Evolutionary conservation across 2,797 vertebrate genomes (phyloP).

Genomic region (Aeoliscus strigatus): DNA sequence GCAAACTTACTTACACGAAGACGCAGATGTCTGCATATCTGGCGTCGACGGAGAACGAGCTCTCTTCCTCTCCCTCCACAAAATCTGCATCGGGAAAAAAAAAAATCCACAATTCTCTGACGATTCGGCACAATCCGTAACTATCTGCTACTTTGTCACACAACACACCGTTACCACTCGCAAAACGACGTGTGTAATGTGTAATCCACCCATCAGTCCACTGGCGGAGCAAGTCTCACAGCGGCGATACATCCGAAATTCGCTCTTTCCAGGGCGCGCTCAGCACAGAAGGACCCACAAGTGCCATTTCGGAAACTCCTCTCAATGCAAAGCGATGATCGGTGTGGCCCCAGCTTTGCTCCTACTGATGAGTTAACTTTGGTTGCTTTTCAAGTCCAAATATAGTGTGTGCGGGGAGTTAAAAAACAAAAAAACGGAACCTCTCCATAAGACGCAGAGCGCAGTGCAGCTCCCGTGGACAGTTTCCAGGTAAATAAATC

Average conservation of each 20-base stretch:
- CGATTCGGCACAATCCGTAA: slow-evolving; percentile 75
- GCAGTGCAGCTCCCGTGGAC: slow-evolving; percentile 4
- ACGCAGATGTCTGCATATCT: slow-evolving; percentile 39
- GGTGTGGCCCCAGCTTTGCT: slow-evolving; percentile 27
- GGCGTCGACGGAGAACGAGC: slow-evolving; percentile 40
- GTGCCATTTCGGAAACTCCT: slow-evolving; percentile 59
- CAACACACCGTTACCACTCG: slow-evolving; percentile 56
- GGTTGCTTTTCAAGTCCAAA: slow-evolving; percentile 4
- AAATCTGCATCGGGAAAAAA: slow-evolving; percentile 66
- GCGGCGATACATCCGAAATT: slow-evolving; percentile 47
- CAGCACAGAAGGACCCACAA: slow-evolving; percentile 50
- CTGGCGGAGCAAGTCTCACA: slow-evolving; percentile 44
- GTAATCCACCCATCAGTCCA: slow-evolving; percentile 67
- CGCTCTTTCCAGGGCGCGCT: slow-evolving; percentile 45
- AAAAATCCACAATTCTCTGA: slow-evolving; percentile 82
- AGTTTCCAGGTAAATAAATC: slow-evolving; percentile 28
- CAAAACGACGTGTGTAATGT: slow-evolving; percentile 47
- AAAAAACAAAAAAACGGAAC: slow-evolving; percentile 4
- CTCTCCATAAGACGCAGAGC: slow-evolving; percentile 9
- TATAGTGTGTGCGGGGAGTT: slow-evolving; percentile 1
- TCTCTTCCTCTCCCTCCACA: slow-evolving; percentile 52
- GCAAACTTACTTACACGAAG: slow-evolving; percentile 72
- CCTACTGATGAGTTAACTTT: slow-evolving; percentile 15
- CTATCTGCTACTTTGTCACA: slow-evolving; percentile 65
- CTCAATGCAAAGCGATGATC: slow-evolving; percentile 28